Percentiles rank a stretch among this genome's conserved stretches.
Conservation (phyloP, 2,113 vertebrate species). For the Cyanocitta stelleri region DNA sequence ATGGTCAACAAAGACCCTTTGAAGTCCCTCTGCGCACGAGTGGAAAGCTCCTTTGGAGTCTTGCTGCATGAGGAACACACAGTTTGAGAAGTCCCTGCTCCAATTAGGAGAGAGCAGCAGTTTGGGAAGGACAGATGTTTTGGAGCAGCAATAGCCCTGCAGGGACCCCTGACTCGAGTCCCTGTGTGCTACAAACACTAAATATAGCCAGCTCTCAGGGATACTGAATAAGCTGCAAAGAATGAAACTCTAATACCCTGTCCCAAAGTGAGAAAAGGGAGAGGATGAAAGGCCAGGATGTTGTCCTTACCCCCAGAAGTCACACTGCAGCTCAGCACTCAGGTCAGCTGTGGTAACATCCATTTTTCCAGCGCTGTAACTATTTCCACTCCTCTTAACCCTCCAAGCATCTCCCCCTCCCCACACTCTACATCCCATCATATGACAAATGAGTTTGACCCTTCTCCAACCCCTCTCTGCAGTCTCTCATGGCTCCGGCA, state of each 20-base stretch:
- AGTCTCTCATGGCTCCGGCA: slow-evolving; percentile 51
- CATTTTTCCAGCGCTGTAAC: neutral
- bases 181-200: neutral
- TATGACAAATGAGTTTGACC: slow-evolving; percentile 62
- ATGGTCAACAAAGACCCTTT: neutral
- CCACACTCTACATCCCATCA: neutral
- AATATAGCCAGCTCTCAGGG: neutral
- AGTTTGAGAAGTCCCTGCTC: neutral
- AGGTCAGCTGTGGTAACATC: neutral
- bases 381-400: neutral
- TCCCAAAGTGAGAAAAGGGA: neutral
- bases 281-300: slow-evolving; percentile 4
- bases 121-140: neutral
- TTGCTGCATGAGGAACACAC: neutral
- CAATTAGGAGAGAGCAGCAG: neutral
- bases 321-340: neutral
- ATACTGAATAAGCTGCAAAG: neutral
- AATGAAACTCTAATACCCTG: neutral
- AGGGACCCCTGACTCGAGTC: neutral
- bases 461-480: slow-evolving; percentile 56
- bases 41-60: neutral
- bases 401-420: slow-evolving; percentile 26
- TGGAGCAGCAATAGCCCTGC: neutral
- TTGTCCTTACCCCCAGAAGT: slow-evolving; percentile 1
- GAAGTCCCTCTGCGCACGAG: rapidly evolving